Evolutionary conservation across 2,113 vertebrate species (phyloP).

Genomic region (Stegostoma tigrinum): DNA sequence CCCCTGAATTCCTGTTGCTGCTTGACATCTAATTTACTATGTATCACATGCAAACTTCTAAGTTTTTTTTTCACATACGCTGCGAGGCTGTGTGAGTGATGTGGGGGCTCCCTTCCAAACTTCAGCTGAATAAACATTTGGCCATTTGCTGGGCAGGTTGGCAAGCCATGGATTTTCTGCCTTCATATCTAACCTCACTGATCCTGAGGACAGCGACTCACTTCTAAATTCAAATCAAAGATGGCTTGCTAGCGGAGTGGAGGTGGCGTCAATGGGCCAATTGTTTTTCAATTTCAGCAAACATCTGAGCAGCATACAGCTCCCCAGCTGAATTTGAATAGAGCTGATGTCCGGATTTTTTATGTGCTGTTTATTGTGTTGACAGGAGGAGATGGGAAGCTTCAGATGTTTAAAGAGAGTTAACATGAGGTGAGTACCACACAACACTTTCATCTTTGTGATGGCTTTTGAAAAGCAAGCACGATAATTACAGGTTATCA

Average conservation of each 20-base stretch:
- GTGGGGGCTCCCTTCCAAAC: conserved; percentile 71
- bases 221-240: conserved; percentile 41
- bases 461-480: conserved; percentile 31
- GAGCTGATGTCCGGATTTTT: conserved; percentile 41
- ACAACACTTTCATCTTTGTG: conserved; percentile 31
- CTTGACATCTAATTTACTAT: conserved; percentile 77
- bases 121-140: conserved; percentile 77
- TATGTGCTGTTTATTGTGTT: conserved; percentile 37
- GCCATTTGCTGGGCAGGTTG: conserved; percentile 65
- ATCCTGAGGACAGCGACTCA: conserved; percentile 45
- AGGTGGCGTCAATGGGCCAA: conserved; percentile 37
- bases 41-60: conserved; percentile 66
- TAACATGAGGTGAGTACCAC: conserved; percentile 35
- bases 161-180: conserved; percentile 56
- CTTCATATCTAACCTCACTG: conserved; percentile 48
- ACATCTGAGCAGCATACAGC: conserved; percentile 42
- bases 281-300: conserved; percentile 38
- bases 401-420: conserved; percentile 31
- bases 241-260: conserved; percentile 2
- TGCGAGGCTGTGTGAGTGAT: conserved; percentile 62
- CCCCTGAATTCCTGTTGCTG: conserved; percentile 59
- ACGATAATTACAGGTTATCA: background rate
- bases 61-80: conserved; percentile 68
- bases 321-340: conserved; percentile 42
- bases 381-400: conserved; percentile 43